phyloP scores from a whole-genome alignment of 2,113 vertebrate genomes.

The Arizona elegans region DNA sequence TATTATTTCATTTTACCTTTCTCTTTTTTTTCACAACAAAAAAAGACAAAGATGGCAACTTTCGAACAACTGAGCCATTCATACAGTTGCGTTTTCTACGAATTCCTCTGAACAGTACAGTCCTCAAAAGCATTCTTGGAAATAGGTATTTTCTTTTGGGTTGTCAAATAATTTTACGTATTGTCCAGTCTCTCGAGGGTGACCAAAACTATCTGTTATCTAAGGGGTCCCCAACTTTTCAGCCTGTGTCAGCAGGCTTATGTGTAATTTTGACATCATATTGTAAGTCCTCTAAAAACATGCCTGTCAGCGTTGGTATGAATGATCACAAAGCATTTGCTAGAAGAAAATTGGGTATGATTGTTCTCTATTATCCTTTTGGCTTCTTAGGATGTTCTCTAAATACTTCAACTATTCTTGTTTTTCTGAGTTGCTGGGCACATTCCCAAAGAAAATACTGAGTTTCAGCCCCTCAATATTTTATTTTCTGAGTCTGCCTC shows the following conservation, averaged over 20 bases:
- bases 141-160: neutral
- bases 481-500: neutral
- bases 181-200: neutral
- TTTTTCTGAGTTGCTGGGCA: neutral
- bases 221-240: neutral
- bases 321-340: neutral
- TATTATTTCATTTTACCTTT: neutral
- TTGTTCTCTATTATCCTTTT: neutral
- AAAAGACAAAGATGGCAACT: neutral
- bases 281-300: neutral
- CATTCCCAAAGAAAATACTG: neutral
- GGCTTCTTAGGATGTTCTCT: neutral
- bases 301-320: neutral
- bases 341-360: neutral
- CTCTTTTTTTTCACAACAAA: neutral
- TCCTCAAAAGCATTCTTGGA: neutral
- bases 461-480: neutral
- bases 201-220: neutral
- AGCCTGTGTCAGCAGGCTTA: neutral
- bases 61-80: neutral
- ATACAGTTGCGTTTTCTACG: neutral
- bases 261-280: neutral
- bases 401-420: neutral
- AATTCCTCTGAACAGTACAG: neutral
- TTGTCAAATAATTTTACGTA: neutral